These are phyloP conservation scores for Acipenser transmontanus DNA, from an alignment of 2,797 vertebrate species.

Conservation along the genomic window DNA sequence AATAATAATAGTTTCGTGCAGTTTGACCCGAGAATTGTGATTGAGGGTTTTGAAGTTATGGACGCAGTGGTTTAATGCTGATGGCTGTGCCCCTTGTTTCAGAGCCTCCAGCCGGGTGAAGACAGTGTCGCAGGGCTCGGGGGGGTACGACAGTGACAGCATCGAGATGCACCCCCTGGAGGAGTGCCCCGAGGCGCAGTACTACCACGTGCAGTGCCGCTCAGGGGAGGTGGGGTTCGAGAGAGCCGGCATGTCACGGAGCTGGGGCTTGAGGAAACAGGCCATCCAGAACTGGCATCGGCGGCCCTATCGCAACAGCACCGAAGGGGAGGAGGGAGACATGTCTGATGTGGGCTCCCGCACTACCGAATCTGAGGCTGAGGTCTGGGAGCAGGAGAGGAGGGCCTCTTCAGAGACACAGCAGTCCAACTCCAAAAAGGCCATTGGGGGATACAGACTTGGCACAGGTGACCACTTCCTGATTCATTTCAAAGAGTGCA, in stretches of 20 bases:
- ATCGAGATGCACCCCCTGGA: slow-evolving; percentile 80
- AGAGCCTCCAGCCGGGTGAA: slow-evolving; percentile 83
- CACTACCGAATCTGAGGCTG: slow-evolving; percentile 89
- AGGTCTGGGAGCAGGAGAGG: slow-evolving; percentile 81
- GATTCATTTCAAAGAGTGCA: too few relatives aligned
- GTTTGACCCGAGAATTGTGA: too few relatives aligned
- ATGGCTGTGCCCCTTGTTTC: slow-evolving; percentile 11
- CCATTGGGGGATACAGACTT: slow-evolving; percentile 61
- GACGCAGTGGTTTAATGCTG: too few relatives aligned
- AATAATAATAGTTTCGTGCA: too few relatives aligned
- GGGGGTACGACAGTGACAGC: slow-evolving; percentile 90
- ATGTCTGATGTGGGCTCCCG: slow-evolving; percentile 89
- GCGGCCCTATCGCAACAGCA: slow-evolving; percentile 91
- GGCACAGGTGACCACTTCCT: slow-evolving; percentile 54
- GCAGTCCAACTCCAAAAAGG: slow-evolving; percentile 55
- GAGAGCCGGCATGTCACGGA: slow-evolving; percentile 54
- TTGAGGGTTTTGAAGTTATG: too few relatives aligned
- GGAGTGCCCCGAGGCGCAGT: slow-evolving; percentile 68
- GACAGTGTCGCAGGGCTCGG: slow-evolving; percentile 85
- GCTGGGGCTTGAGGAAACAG: slow-evolving; percentile 86
- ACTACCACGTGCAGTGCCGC: slow-evolving; percentile 70
- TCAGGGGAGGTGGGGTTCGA: slow-evolving; percentile 62
- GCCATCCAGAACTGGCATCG: slow-evolving; percentile 98
- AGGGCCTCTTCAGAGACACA: slow-evolving; percentile 57
- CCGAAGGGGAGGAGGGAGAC: slow-evolving; percentile 89